Evolutionary conservation across 2,888 invertebrate genomes (phyloP).

Genomic region (Lagria hirta): DNA sequence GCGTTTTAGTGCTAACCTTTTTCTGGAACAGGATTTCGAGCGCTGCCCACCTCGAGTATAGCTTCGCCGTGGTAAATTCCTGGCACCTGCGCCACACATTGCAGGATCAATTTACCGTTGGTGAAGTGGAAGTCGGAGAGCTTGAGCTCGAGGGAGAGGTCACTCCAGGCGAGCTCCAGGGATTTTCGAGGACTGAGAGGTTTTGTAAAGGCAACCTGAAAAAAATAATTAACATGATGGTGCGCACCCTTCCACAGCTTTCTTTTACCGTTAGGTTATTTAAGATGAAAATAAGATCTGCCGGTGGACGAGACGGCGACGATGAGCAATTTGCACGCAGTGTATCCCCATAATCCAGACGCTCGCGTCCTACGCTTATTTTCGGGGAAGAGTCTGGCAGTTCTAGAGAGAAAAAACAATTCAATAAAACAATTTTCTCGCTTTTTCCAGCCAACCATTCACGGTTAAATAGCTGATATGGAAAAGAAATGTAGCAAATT

Average conservation of each 20-base stretch:
- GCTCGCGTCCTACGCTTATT: conserved; percentile 70
- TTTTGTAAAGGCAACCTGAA: conserved; percentile 48
- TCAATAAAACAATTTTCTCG: conserved; percentile 2
- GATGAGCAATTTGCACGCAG: conserved; percentile 80
- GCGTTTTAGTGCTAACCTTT: conserved; percentile 66
- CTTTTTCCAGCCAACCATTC: no score
- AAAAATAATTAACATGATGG: no score
- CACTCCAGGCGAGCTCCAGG: conserved; percentile 60
- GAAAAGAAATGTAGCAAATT: no score
- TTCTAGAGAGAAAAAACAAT: conserved; percentile 61
- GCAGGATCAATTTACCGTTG: conserved; percentile 66
- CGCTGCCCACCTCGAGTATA: conserved; percentile 69
- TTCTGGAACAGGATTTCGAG: conserved; percentile 76
- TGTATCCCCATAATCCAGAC: conserved; percentile 74
- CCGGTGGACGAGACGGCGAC: conserved; percentile 72
- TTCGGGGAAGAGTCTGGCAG: conserved; percentile 69
- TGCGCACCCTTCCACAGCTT: no score
- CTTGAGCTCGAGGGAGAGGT: conserved; percentile 61
- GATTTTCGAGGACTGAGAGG: conserved; percentile 56
- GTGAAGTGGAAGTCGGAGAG: conserved; percentile 62
- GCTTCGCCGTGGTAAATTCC: conserved; percentile 69
- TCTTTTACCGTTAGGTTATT: conserved; percentile 79
- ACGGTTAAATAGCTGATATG: no score
- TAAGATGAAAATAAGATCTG: conserved; percentile 72
- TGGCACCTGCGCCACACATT: conserved; percentile 71